These are phyloP conservation scores for Hemichromis elongatus DNA, from an alignment of 2,113 vertebrate species.

Conservation along the genomic window DNA sequence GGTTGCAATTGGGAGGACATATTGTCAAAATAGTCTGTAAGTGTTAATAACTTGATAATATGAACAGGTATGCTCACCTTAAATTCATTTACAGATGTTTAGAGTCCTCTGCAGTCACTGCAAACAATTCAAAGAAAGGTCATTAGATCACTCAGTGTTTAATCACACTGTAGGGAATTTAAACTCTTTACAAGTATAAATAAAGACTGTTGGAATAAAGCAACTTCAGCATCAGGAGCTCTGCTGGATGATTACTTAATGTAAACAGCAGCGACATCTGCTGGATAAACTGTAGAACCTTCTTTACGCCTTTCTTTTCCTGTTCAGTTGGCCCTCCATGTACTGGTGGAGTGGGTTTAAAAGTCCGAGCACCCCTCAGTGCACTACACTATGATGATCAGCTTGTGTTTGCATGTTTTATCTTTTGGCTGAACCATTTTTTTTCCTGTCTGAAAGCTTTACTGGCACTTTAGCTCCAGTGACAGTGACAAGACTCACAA, in stretches of 20 bases:
- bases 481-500: neutral
- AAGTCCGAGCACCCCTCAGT: neutral
- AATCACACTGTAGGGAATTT: neutral
- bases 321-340: neutral
- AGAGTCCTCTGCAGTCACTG: neutral
- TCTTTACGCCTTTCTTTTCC: neutral
- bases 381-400: neutral
- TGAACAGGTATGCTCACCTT: neutral
- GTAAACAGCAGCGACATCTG: slow-evolving; percentile 48
- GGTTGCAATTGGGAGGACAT: neutral
- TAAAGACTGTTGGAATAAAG: neutral
- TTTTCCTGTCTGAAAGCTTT: neutral
- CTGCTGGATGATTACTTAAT: neutral
- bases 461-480: neutral
- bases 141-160: neutral
- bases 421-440: neutral
- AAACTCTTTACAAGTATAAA: neutral
- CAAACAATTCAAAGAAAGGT: neutral
- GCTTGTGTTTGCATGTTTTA: neutral
- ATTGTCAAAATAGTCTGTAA: neutral
- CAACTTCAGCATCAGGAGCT: neutral
- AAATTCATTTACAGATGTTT: neutral
- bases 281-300: slow-evolving; percentile 13
- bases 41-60: neutral
- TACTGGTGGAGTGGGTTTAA: neutral